These are phyloP conservation scores for Manis crassicaudata DNA, from an alignment of 2,797 vertebrate genomes.

Conservation along the genomic window DNA sequence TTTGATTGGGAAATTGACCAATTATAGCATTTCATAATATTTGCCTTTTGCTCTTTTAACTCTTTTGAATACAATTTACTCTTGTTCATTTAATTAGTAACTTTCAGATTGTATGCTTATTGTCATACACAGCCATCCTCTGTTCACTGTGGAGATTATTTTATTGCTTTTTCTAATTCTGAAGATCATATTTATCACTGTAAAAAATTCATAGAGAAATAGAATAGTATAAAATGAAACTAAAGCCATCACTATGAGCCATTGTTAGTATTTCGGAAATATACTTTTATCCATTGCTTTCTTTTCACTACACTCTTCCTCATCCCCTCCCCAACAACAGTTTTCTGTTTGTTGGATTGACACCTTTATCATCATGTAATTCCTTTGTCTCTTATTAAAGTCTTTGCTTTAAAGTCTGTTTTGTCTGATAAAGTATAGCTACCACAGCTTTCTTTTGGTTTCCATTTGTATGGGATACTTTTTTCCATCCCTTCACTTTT, in stretches of 20 bases:
- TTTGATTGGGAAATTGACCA: not conserved
- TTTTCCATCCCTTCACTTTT: not conserved
- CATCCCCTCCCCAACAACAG: not conserved
- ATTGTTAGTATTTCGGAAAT: slow-evolving; percentile 12
- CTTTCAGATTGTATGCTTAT: not conserved
- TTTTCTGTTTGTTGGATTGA: not conserved
- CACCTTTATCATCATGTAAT: not conserved
- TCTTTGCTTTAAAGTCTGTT: not conserved
- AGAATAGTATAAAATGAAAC: not conserved
- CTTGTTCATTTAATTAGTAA: slow-evolving; percentile 19
- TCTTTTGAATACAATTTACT: slow-evolving; percentile 16
- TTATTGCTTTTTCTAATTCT: slow-evolving; percentile 8
- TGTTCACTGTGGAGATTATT: not conserved
- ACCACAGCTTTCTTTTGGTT: not conserved
- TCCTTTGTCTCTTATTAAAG: not conserved
- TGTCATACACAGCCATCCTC: not conserved
- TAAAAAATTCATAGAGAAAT: not conserved
- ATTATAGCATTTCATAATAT: not conserved
- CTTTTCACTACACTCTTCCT: not conserved
- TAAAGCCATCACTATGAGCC: not conserved
- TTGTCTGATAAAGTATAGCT: not conserved
- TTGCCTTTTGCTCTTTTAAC: not conserved
- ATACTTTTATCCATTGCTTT: not conserved
- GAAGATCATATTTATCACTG: not conserved
- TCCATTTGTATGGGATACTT: not conserved